These are phyloP conservation scores for Phoenicopterus ruber DNA, from an alignment of 2,113 vertebrate species.

Conservation along the genomic window DNA sequence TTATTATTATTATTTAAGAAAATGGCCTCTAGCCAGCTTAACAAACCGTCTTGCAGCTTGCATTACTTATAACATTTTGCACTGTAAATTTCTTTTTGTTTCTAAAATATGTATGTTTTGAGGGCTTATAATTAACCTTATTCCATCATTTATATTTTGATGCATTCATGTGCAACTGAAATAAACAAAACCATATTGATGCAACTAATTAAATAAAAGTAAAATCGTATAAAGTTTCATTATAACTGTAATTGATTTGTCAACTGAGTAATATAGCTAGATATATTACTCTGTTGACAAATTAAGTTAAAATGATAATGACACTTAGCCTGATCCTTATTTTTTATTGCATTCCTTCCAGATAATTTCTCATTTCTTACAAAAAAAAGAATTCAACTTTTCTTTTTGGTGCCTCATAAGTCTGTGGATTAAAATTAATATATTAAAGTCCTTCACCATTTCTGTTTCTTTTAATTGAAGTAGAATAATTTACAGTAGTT, in stretches of 20 bases:
- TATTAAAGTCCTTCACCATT: slow-evolving; percentile 54
- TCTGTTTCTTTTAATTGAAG: slow-evolving; percentile 72
- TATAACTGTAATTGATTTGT: slow-evolving; percentile 75
- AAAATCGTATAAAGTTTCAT: slow-evolving; percentile 72
- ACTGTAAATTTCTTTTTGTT: slow-evolving; percentile 21
- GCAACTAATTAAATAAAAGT: slow-evolving; percentile 74
- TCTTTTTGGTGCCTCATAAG: slow-evolving; percentile 41
- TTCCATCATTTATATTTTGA: slow-evolving; percentile 68
- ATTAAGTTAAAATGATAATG: slow-evolving; percentile 72
- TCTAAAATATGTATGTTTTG: slow-evolving; percentile 56
- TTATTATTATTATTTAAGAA: slow-evolving; percentile 18
- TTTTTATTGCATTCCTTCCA: slow-evolving; percentile 68
- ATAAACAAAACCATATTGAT: slow-evolving; percentile 49
- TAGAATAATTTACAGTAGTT: slow-evolving; percentile 72
- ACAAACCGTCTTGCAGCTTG: slow-evolving; percentile 21
- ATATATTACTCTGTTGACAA: slow-evolving; percentile 72
- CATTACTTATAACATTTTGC: slow-evolving; percentile 49
- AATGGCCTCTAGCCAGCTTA: slow-evolving; percentile 31
- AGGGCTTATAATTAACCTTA: slow-evolving; percentile 62
- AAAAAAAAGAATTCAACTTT: slow-evolving; percentile 4
- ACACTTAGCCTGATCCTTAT: slow-evolving; percentile 45
- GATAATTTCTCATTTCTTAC: slow-evolving; percentile 66
- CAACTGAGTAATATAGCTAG: slow-evolving; percentile 57
- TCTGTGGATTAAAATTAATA: slow-evolving; percentile 62
- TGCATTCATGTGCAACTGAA: slow-evolving; percentile 62